Base-by-base conservation (phyloP, 37 sponge, comb jelly and placozoan genomes). In the Haliclona indistincta region DNA sequence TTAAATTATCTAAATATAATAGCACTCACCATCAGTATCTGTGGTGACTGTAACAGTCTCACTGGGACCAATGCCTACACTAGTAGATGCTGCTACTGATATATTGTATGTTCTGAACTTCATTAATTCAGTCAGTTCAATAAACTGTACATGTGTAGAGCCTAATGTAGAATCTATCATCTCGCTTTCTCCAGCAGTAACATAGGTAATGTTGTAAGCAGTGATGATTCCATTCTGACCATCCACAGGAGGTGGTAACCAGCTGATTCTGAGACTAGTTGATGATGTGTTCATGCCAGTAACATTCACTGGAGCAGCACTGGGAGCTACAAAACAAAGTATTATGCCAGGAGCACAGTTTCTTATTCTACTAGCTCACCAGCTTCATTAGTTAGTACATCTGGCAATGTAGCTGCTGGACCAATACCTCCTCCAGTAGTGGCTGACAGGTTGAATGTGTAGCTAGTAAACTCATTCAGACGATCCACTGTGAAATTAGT, bases 181-280 rank as follows among this genome's bases (percentile, higher is more conserved):
- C 6, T 20, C 60, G n/a, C 13, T 20, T 25, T 8, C 28, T 25
- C 6, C 23, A n/a, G n/a, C 23, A 11, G 22, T n/a, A 58, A 58
- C 20, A 36, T 47, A 64, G 28, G 25, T 45, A n/a, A 85, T 64
- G 34, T 44, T 29, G 53, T 85, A 85, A 19, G 3, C 43, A 4
- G n/a, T 63, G 42, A 85, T 85, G 2, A 66, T 58, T 38, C 87
- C 87, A 76, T 88, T 88, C 37, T 72, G 78, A 37, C 77, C 74
- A 29, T 23, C 22, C 5, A 20, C 20, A 29, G 63, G 64, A 40
- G 77, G 83, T 56, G 78, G 73, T 1, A 8, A 22, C 89, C 89
- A 88, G 28, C 32, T 33, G 29, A 88, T 20, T 17, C 17, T 39
- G 20, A 74, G 10, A 41, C 54, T 38, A 40, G 73, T 78, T 42